These are phyloP conservation scores for Clarias batrachus DNA, from an alignment of 2,113 vertebrate species.

Conservation along the genomic window DNA sequence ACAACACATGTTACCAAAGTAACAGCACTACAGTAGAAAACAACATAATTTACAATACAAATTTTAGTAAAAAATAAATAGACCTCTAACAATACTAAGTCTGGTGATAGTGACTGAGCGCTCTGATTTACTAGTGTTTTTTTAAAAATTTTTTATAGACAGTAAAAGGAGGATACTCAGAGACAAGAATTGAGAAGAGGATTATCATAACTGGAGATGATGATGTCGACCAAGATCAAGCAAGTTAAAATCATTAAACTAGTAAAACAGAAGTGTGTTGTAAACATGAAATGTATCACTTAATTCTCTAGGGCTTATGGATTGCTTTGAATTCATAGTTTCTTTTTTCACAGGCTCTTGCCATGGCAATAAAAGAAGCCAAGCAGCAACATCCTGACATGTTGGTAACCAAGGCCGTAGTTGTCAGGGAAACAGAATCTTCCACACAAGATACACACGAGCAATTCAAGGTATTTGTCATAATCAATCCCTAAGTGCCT, in stretches of 20 bases:
- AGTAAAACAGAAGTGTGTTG: background rate
- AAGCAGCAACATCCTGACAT: conserved; percentile 98
- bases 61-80: background rate
- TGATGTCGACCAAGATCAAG: conserved; percentile 98
- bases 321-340: conserved; percentile 25
- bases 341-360: conserved; percentile 80
- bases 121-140: background rate
- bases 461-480: conserved; percentile 81
- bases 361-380: conserved; percentile 97
- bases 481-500: conserved; percentile 6
- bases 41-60: background rate
- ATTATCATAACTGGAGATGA: conserved; percentile 99
- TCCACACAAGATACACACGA: conserved; percentile 86
- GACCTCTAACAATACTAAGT: background rate
- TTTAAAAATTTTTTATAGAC: conserved; percentile 83
- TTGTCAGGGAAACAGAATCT: conserved; percentile 98
- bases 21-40: conserved; percentile 34
- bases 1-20: conserved; percentile 97
- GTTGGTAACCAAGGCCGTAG: conserved; percentile 98
- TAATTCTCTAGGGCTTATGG: background rate
- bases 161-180: conserved; percentile 98
- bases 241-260: conserved; percentile 57
- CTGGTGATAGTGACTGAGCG: background rate
- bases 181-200: conserved; percentile 97
- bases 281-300: background rate